Conservation (phyloP, 2,113 vertebrate species). For the Aspiorhynchus laticeps region DNA sequence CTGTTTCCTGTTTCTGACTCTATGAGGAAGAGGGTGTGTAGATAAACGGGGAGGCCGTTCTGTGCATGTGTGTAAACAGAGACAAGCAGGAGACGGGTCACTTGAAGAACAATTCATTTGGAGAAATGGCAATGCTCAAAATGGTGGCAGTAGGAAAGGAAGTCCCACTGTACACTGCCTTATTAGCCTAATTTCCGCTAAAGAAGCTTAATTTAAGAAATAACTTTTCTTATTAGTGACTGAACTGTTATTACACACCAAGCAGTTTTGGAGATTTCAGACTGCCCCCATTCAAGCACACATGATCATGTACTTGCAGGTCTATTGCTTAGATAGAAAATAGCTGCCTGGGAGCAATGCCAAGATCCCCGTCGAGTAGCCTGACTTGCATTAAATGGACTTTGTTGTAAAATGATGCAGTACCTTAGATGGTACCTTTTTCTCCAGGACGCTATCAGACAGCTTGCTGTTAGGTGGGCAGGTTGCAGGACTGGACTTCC, state of each 20-base stretch:
- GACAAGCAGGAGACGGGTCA: neutral
- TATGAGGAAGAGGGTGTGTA: neutral
- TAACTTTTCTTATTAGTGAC: neutral
- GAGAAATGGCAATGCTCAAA: neutral
- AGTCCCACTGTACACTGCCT: neutral
- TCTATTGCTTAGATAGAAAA: neutral
- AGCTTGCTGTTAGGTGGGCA: conserved; percentile 68
- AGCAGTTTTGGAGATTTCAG: neutral
- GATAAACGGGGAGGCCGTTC: neutral
- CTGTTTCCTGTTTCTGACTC: neutral
- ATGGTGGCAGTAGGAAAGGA: neutral
- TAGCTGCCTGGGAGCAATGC: neutral
- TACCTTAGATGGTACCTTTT: conserved; percentile 64
- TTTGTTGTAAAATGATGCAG: neutral
- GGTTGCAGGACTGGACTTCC: conserved; percentile 65
- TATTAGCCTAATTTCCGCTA: neutral
- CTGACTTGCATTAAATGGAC: neutral
- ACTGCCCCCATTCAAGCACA: neutral
- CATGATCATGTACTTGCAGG: neutral
- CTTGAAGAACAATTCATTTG: neutral
- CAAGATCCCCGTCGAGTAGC: neutral
- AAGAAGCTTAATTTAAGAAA: neutral
- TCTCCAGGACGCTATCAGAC: conserved; percentile 62
- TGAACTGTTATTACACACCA: neutral
- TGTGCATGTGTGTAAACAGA: neutral